Evolutionary conservation across 2,113 vertebrate genomes (phyloP).

Genomic region (Hiodon tergisus): DNA sequence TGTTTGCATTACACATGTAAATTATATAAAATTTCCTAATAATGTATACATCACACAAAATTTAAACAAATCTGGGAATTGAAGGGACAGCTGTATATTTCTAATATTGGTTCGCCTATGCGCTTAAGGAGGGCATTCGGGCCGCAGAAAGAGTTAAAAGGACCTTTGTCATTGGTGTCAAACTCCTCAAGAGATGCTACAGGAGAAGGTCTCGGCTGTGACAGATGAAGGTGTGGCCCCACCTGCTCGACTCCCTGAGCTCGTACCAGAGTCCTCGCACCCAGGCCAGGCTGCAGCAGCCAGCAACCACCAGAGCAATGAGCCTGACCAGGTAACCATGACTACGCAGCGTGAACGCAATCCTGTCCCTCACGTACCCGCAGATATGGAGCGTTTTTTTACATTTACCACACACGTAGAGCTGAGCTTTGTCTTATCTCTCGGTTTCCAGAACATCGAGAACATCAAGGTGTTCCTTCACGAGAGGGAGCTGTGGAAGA

Average conservation of each 20-base stretch:
- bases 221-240: constrained; percentile 77
- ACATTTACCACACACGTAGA: too few species aligned
- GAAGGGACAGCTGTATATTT: not conserved
- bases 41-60: too few species aligned
- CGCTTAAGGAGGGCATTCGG: not conserved
- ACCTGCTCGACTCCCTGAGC: constrained; percentile 63
- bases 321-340: constrained; percentile 78
- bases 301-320: constrained; percentile 69
- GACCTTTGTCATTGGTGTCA: too few species aligned
- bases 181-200: constrained; percentile 82
- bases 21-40: too few species aligned
- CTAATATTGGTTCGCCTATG: not conserved
- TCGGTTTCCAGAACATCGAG: constrained; percentile 76
- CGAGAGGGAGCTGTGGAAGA: constrained; percentile 96
- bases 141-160: too few species aligned
- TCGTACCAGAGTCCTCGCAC: constrained; percentile 63
- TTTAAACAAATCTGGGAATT: too few species aligned
- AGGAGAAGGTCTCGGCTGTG: constrained; percentile 88
- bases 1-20: too few species aligned
- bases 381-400: not conserved
- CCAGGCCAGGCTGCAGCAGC: constrained; percentile 68
- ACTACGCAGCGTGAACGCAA: not conserved
- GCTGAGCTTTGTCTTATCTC: constrained; percentile 4
- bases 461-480: constrained; percentile 95
- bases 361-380: not conserved